Evolutionary conservation across 2,797 vertebrate species (phyloP).

Genomic region (Rallus crepitans): DNA sequence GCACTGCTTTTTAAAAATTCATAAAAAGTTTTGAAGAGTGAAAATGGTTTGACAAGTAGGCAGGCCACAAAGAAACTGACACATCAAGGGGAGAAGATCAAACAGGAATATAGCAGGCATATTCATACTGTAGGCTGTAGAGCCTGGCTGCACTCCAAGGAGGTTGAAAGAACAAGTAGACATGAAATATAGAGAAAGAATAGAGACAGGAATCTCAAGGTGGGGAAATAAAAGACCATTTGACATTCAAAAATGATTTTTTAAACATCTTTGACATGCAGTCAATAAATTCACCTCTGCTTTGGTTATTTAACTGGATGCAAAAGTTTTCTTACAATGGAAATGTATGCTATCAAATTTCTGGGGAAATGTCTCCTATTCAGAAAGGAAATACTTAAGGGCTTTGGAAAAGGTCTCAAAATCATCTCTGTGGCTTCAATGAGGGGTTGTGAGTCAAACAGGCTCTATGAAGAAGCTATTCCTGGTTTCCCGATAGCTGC

Average conservation of each 20-base stretch:
- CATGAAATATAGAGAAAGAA: constrained; percentile 78
- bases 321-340: constrained; percentile 17
- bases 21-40: constrained; percentile 78
- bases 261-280: constrained; percentile 66
- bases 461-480: neutral
- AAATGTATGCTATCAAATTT: neutral
- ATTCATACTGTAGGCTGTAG: constrained; percentile 68
- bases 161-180: constrained; percentile 78
- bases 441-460: neutral
- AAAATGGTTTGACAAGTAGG: constrained; percentile 80
- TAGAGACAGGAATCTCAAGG: constrained; percentile 75
- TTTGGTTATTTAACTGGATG: constrained; percentile 60
- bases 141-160: constrained; percentile 74
- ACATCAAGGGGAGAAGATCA: constrained; percentile 82
- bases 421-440: neutral
- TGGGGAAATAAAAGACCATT: constrained; percentile 74
- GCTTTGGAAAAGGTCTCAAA: neutral
- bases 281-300: constrained; percentile 66
- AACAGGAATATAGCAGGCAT: constrained; percentile 71
- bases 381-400: neutral
- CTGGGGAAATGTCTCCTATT: neutral
- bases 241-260: constrained; percentile 75
- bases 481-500: neutral
- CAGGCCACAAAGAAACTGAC: constrained; percentile 79
- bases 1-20: constrained; percentile 77